A percentile compares a stretch with the other conserved stretches of the same genome.
phyloP scores from a whole-genome alignment of 2,113 vertebrate genomes.

The Macquaria australasica region DNA sequence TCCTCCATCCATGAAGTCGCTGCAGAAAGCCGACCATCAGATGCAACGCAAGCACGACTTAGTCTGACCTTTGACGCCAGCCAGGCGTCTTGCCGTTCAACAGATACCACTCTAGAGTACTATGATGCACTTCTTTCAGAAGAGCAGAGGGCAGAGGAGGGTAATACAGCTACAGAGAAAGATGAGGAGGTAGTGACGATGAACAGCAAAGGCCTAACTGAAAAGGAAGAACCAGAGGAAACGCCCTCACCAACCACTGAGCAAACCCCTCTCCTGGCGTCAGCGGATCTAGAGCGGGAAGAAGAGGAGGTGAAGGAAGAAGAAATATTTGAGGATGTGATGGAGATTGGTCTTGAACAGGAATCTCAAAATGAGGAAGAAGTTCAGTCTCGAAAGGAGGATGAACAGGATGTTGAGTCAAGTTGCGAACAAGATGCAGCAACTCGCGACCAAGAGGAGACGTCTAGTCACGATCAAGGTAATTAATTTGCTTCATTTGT shows the following conservation, averaged over 20 bases:
- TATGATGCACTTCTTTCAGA: conserved; percentile 86
- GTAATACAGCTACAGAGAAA: conserved; percentile 58
- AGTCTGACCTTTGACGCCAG: conserved; percentile 82
- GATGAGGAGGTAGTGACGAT: conserved; percentile 81
- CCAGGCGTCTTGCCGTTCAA: conserved; percentile 81
- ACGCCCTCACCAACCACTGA: conserved; percentile 10
- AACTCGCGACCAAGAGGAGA: conserved; percentile 32
- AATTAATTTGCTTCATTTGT: conserved; percentile 11
- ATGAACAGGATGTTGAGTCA: conserved; percentile 27
- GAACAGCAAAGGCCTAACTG: conserved; percentile 52
- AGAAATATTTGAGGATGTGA: conserved; percentile 25
- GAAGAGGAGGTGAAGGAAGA: conserved; percentile 33
- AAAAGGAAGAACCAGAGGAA: conserved; percentile 22
- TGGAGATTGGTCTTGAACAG: conserved; percentile 27
- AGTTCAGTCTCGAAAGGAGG: conserved; percentile 10
- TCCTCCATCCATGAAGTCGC: conserved; percentile 48
- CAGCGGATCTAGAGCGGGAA: conserved; percentile 40
- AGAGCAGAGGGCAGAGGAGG: conserved; percentile 70
- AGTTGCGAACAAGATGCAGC: conserved; percentile 2
- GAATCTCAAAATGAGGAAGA: conserved; percentile 11
- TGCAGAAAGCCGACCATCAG: conserved; percentile 64
- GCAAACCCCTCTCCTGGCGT: background rate
- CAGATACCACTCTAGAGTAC: conserved; percentile 89
- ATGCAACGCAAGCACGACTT: conserved; percentile 35
- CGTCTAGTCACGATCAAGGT: conserved; percentile 36